phyloP scores from a whole-genome alignment of 2,113 vertebrate species.

The Nothoprocta pentlandii region DNA sequence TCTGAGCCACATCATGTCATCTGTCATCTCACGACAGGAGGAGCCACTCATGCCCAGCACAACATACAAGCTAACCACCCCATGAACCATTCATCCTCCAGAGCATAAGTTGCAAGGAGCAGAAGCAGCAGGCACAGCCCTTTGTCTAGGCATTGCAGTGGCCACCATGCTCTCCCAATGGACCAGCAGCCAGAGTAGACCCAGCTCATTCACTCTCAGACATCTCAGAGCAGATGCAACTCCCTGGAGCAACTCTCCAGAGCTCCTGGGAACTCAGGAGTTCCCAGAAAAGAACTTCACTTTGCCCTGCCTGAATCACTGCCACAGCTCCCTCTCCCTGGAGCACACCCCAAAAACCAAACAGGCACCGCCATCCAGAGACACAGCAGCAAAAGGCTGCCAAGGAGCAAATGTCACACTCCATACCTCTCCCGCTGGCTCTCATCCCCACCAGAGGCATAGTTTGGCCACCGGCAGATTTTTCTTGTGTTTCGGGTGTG shows the following conservation, averaged over 20 bases:
- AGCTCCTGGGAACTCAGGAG: too few species aligned
- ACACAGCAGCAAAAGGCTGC: background rate
- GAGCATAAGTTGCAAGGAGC: background rate
- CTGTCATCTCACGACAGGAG: too few species aligned
- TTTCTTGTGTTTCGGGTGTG: background rate
- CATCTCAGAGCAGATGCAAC: too few species aligned
- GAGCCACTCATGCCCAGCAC: background rate
- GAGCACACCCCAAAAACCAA: background rate
- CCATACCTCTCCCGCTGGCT: background rate
- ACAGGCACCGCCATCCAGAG: background rate
- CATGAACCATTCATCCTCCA: fast-evolving
- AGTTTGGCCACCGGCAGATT: fast-evolving
- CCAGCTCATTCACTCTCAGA: background rate
- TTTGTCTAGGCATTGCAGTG: background rate
- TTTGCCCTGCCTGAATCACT: background rate
- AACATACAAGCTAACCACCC: background rate
- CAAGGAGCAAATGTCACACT: background rate
- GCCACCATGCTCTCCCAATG: background rate
- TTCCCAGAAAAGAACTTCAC: background rate
- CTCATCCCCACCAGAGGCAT: background rate
- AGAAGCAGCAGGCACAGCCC: too few species aligned
- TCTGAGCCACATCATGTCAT: background rate
- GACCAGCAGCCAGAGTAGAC: background rate
- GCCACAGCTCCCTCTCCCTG: background rate
- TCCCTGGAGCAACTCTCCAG: too few species aligned